Evolutionary conservation across 1,140 invertebrate genomes (phyloP).

Genomic region (Zaprionus nigranus): DNA sequence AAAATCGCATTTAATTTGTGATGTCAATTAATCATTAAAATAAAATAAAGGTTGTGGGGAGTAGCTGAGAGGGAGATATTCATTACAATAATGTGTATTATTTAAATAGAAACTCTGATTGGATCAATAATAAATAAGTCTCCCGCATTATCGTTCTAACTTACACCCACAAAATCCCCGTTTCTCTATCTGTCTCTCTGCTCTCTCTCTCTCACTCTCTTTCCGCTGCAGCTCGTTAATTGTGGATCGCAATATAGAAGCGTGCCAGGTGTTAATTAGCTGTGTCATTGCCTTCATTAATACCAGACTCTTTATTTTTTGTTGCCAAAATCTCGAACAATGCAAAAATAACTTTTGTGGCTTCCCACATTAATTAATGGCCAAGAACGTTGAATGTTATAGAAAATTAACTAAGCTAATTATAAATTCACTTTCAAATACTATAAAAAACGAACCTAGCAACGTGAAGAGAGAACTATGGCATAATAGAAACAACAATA

Average conservation of each 20-base stretch:
- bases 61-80: not conserved
- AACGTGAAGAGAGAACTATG: constrained; percentile 14
- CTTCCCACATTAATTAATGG: constrained; percentile 79
- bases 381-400: constrained; percentile 34
- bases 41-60: not conserved
- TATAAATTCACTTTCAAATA: constrained; percentile 78
- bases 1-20: not conserved
- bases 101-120: not conserved
- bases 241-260: constrained; percentile 9
- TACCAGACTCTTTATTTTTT: constrained; percentile 3
- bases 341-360: constrained; percentile 20
- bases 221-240: not conserved
- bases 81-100: not conserved
- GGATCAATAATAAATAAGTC: not conserved
- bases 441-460: constrained; percentile 33
- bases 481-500: constrained; percentile 31
- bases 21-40: not conserved
- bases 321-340: constrained; percentile 7
- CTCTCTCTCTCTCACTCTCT: not conserved
- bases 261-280: constrained; percentile 41
- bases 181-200: not conserved
- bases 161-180: not conserved
- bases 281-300: constrained; percentile 26
- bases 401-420: constrained; percentile 59
- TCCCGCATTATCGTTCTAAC: not conserved